Conservation (phyloP, 2,113 vertebrate genomes). For the Elaphurus davidianus region DNA sequence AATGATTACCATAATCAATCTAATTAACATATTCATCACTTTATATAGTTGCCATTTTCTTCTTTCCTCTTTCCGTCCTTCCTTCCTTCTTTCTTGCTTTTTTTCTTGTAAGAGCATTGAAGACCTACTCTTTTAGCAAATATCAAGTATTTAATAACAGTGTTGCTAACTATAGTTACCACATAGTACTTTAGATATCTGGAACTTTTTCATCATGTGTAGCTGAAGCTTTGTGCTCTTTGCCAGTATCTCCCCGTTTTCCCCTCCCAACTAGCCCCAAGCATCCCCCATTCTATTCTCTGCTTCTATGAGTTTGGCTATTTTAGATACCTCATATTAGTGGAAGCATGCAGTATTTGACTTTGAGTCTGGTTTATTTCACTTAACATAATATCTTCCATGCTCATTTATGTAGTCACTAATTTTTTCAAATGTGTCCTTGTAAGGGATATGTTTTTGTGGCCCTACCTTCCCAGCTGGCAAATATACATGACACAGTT, state of each 20-base stretch:
- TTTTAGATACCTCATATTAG: neutral
- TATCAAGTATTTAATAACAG: neutral
- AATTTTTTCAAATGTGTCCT: neutral
- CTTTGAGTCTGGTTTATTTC: neutral
- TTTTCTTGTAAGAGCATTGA: neutral
- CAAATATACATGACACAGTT: neutral
- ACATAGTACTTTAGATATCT: neutral
- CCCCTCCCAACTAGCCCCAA: neutral
- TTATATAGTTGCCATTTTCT: neutral
- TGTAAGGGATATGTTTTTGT: neutral
- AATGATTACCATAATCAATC: neutral
- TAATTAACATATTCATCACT: neutral
- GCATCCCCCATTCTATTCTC: neutral
- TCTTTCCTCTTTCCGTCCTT: neutral
- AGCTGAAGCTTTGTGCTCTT: neutral
- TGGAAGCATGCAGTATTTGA: neutral
- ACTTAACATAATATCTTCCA: neutral
- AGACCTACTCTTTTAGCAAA: neutral
- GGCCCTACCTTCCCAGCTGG: neutral
- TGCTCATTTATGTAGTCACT: neutral
- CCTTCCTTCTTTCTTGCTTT: neutral
- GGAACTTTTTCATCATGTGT: neutral
- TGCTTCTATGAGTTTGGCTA: neutral
- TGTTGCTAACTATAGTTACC: neutral
- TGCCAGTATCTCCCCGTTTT: neutral